These are phyloP conservation scores for Pseudochirops cupreus DNA, from an alignment of 2,797 vertebrate genomes.

Conservation along the genomic window DNA sequence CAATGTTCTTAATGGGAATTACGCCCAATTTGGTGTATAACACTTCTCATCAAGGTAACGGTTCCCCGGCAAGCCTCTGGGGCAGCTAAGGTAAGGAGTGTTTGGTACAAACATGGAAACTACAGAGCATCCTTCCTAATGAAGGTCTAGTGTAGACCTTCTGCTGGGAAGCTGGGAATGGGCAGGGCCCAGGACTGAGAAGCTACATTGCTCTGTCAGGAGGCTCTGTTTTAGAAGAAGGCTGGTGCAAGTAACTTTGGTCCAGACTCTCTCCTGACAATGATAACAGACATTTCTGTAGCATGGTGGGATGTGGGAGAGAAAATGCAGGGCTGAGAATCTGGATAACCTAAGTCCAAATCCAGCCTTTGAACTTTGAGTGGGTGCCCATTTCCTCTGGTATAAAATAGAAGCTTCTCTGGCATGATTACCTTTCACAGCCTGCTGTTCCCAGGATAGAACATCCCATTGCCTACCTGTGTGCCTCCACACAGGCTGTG, in stretches of 20 bases:
- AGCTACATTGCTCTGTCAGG: not conserved
- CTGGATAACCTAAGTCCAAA: not conserved
- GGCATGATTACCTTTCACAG: not conserved
- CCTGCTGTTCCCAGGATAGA: not conserved
- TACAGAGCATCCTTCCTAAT: slow-evolving; percentile 61
- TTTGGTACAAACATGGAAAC: slow-evolving; percentile 65
- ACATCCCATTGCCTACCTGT: not conserved
- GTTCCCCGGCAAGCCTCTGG: slow-evolving; percentile 62
- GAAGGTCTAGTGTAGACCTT: slow-evolving; percentile 43
- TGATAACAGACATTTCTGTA: too few relatives aligned
- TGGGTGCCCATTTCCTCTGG: too few relatives aligned
- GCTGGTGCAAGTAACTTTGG: too few relatives aligned
- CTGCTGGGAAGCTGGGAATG: slow-evolving; percentile 32
- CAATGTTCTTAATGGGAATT: slow-evolving; percentile 85
- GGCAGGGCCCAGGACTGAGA: slow-evolving; percentile 9
- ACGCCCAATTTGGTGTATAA: slow-evolving; percentile 82
- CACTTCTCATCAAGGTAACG: slow-evolving; percentile 79
- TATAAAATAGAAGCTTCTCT: not conserved
- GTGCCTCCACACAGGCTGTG: too few relatives aligned
- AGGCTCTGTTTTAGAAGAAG: too few relatives aligned
- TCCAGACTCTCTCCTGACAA: too few relatives aligned
- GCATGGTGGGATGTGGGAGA: too few relatives aligned
- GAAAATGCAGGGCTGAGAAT: not conserved
- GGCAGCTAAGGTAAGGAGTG: slow-evolving; percentile 68
- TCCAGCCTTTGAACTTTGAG: not conserved